These are phyloP conservation scores for Hylaeus anthracinus DNA, from an alignment of 1,140 invertebrate genomes.

Conservation along the genomic window DNA sequence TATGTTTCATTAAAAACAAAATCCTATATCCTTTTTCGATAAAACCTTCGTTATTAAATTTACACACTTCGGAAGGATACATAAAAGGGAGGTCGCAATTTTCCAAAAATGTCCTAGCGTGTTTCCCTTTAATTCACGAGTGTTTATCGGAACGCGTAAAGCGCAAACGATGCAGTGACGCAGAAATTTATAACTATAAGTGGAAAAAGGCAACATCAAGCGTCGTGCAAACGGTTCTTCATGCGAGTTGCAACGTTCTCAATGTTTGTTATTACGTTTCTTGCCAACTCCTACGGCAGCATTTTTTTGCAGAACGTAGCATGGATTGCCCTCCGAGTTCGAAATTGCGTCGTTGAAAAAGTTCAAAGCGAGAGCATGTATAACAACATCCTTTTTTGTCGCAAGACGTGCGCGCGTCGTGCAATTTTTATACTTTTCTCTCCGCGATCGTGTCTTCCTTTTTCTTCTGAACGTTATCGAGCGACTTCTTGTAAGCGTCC, in stretches of 20 bases:
- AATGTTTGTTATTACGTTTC: background rate
- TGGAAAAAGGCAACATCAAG: background rate
- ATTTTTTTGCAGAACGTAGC: background rate
- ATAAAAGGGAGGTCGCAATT: too few relatives aligned
- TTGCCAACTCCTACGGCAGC: background rate
- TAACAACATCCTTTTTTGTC: constrained; percentile 16
- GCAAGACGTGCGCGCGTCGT: too few relatives aligned
- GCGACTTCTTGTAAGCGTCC: background rate
- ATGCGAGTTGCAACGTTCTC: too few relatives aligned
- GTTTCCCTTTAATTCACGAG: too few relatives aligned
- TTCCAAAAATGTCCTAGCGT: too few relatives aligned
- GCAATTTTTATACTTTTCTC: background rate
- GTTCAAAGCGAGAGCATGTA: too few relatives aligned
- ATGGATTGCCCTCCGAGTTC: background rate
- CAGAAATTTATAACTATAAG: background rate
- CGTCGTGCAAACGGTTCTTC: background rate
- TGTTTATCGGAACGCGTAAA: too few relatives aligned
- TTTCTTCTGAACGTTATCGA: background rate
- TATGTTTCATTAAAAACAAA: too few relatives aligned
- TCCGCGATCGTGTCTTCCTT: background rate
- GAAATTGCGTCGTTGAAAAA: background rate
- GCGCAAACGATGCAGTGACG: too few relatives aligned
- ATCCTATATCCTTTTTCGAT: too few relatives aligned
- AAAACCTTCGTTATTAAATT: too few relatives aligned
- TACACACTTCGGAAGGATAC: too few relatives aligned